A percentile compares a stretch with the other conserved stretches of the same genome.
Evolutionary conservation across 2,888 invertebrate species (phyloP).

Genomic region (Willowsia nigromaculata): DNA sequence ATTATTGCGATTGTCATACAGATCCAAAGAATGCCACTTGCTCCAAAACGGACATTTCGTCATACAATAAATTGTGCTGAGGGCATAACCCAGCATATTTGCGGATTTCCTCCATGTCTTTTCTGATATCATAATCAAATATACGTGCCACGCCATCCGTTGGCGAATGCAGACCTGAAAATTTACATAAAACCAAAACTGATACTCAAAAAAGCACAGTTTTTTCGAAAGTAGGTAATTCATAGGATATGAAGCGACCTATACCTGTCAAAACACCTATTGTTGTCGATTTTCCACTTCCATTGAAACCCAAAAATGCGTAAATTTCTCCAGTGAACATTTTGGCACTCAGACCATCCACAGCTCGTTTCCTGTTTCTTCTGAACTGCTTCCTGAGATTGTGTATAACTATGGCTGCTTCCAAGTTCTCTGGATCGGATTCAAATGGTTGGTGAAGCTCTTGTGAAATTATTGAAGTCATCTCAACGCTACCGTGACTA

Average conservation of each 20-base stretch:
- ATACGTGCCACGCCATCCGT: constrained; percentile 87
- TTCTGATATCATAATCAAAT: constrained; percentile 86
- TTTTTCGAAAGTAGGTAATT: too few relatives aligned
- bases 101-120: constrained; percentile 85
- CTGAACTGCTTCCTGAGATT: constrained; percentile 78
- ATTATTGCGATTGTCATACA: background rate
- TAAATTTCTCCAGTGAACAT: constrained; percentile 92
- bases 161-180: constrained; percentile 82
- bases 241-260: background rate
- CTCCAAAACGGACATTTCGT: constrained; percentile 89
- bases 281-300: constrained; percentile 90
- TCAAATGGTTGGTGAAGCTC: constrained; percentile 79
- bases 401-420: constrained; percentile 80
- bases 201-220: too few relatives aligned
- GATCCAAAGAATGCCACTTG: constrained; percentile 88
- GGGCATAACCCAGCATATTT: constrained; percentile 93
- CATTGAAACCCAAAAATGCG: constrained; percentile 87
- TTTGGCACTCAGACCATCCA: constrained; percentile 86
- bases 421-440: constrained; percentile 79
- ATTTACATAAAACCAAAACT: too few relatives aligned
- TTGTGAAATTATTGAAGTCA: background rate
- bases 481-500: background rate
- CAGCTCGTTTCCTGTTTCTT: constrained; percentile 82
- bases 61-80: constrained; percentile 92
- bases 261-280: constrained; percentile 82